A percentile compares a stretch with the other conserved stretches of the same genome.
These are phyloP conservation scores for Eleutherodactylus coqui DNA, from an alignment of 2,797 vertebrate genomes.

Conservation along the genomic window DNA sequence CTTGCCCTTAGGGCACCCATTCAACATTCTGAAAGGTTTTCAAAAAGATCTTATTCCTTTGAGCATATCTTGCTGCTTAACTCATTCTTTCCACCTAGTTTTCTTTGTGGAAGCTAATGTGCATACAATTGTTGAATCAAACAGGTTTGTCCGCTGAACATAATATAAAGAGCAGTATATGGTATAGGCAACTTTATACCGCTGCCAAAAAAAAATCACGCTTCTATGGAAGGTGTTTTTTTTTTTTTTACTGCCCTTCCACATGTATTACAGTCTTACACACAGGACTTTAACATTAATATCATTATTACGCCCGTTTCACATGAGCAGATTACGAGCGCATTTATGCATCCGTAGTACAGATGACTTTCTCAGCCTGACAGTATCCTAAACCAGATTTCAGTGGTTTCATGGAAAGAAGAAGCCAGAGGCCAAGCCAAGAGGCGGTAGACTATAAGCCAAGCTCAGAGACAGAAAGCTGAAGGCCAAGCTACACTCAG, in stretches of 20 bases:
- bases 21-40: slow-evolving; percentile 53
- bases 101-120: neutral
- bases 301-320: too few relatives aligned
- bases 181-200: neutral
- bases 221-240: neutral
- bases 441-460: too few relatives aligned
- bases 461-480: too few relatives aligned
- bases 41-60: slow-evolving; percentile 45
- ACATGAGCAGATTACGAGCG: too few relatives aligned
- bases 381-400: too few relatives aligned
- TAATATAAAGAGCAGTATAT: neutral
- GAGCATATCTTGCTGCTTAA: slow-evolving; percentile 50
- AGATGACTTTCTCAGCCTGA: too few relatives aligned
- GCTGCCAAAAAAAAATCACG: neutral
- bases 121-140: neutral
- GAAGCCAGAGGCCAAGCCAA: too few relatives aligned
- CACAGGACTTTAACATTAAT: neutral
- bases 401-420: too few relatives aligned
- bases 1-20: slow-evolving; percentile 52
- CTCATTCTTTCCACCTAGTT: slow-evolving; percentile 37
- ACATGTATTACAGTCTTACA: neutral
- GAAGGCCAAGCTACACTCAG: too few relatives aligned
- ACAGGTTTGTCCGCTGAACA: neutral
- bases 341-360: too few relatives aligned
- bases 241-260: neutral